These are phyloP conservation scores for Lepidurus couesii DNA, from an alignment of 1,140 invertebrate genomes.

Conservation along the genomic window DNA sequence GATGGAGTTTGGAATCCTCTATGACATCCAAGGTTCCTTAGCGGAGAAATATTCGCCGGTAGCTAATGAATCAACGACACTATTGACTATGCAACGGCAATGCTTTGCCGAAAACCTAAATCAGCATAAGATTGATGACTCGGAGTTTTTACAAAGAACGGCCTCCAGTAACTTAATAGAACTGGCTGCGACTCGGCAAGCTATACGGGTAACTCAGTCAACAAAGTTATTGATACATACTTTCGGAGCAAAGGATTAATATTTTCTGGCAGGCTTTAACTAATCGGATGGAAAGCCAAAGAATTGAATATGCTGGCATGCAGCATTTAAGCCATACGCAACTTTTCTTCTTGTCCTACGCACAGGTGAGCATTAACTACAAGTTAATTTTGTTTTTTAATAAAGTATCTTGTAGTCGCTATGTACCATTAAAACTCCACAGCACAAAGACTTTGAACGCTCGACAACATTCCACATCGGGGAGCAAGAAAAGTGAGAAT, in stretches of 20 bases:
- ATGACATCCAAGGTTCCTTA: constrained; percentile 46
- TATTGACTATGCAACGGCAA: constrained; percentile 39
- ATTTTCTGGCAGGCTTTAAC: neutral
- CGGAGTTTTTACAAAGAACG: constrained; percentile 31
- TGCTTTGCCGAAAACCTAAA: constrained; percentile 23
- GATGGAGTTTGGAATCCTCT: constrained; percentile 45
- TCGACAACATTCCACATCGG: constrained; percentile 36
- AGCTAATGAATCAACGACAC: constrained; percentile 40
- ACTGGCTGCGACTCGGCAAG: constrained; percentile 29
- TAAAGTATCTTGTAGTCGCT: constrained; percentile 36
- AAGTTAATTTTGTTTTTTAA: neutral
- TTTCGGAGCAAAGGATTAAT: neutral
- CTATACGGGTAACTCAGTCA: constrained; percentile 26
- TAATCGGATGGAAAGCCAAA: constrained; percentile 26
- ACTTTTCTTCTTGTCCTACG: constrained; percentile 31
- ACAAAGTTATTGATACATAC: neutral
- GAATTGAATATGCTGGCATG: constrained; percentile 29
- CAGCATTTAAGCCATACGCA: constrained; percentile 26
- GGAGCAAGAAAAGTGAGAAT: constrained; percentile 37
- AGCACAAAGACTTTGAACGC: constrained; percentile 39
- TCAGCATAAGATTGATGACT: constrained; percentile 28
- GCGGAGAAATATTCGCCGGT: constrained; percentile 41
- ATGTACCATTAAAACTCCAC: constrained; percentile 37
- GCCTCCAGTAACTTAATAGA: constrained; percentile 30
- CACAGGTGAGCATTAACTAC: constrained; percentile 25